Percentiles rank a stretch among this genome's conserved stretches.
Conservation (phyloP, 1,140 invertebrate genomes). For the Phymastichus coffea region DNA sequence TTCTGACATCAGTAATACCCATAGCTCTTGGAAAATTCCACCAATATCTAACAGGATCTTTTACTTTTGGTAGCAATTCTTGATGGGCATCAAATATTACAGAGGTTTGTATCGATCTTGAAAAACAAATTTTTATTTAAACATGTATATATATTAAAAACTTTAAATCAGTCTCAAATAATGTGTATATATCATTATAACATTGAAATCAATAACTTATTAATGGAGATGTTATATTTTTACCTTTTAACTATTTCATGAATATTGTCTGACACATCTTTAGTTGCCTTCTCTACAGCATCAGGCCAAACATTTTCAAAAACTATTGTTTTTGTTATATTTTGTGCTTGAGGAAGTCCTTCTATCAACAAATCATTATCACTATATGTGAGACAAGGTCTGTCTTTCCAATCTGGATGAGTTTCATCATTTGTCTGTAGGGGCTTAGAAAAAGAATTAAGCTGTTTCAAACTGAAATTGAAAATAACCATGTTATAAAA, state of each 20-base stretch:
- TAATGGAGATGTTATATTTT: neutral
- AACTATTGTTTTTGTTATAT: constrained; percentile 73
- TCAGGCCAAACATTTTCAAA: constrained; percentile 64
- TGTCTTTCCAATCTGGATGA: constrained; percentile 67
- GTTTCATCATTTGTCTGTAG: constrained; percentile 53
- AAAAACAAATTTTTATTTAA: constrained; percentile 22
- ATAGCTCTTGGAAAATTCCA: constrained; percentile 70
- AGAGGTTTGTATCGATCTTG: constrained; percentile 65
- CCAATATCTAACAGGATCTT: constrained; percentile 67
- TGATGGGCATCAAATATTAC: constrained; percentile 79
- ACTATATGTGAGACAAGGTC: constrained; percentile 60
- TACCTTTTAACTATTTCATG: constrained; percentile 51
- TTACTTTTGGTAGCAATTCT: constrained; percentile 70
- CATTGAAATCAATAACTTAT: neutral
- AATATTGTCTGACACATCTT: constrained; percentile 49
- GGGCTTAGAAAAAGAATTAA: constrained; percentile 30
- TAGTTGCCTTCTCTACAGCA: constrained; percentile 52
- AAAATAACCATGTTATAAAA: constrained; percentile 17
- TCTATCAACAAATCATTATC: constrained; percentile 68
- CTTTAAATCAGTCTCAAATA: neutral
- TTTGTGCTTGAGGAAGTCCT: constrained; percentile 71
- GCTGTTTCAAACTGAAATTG: constrained; percentile 21
- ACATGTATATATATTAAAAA: neutral
- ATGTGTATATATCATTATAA: neutral
- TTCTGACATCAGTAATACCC: constrained; percentile 69